Evolutionary conservation across 2,113 vertebrate species (phyloP), one percentile per base, ranked within the genome.

Genomic region (Dendrocopos noguchii): DNA sequence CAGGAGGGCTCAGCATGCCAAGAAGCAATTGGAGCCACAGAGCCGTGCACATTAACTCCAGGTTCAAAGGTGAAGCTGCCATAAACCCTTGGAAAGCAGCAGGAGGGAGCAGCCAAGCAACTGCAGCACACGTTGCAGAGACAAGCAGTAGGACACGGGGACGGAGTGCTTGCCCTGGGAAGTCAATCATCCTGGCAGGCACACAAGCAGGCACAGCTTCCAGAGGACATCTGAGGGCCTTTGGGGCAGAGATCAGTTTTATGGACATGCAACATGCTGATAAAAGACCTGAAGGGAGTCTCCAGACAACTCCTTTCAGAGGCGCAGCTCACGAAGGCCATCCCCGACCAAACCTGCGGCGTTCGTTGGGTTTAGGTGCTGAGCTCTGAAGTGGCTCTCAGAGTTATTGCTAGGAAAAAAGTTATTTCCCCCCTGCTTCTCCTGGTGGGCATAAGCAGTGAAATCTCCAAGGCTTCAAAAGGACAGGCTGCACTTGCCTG

Each of bases 111-210:
- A 66, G 59, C 79, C 82, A 65, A 65, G 67, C 36, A 64, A 15
- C 50, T 15, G 46, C 55, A 75, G 82, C 34, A 6, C 55, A 9
- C 11, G 0, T 31, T 4, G 9, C 46, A 29, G 0, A 3, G 64
- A 42, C 2, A 0, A 60, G 44, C 27, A 11, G 17, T 3, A 7
- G 66, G 28, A 39, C 3, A 0, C 3, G 34, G 66, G 70, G 67
- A 70, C 29, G 65, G 74, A 87, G 74, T 5, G n/a, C 64, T 55
- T 55, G 72, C 57, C 46, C 63, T 2, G 1, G 70, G 39, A 90
- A 55, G 67, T 80, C 90, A 17, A 56, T 56, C 90, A 77, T 60
- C 82, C 79, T 29, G 68, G 77, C 85, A 94, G 76, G 76, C 31
- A 66, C 42, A 15, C 39, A 39, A 39, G 39, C 39, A 39, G 39